Base-by-base conservation (phyloP, 37 sponge, comb jelly and placozoan genomes). In the Spongia lamella region DNA sequence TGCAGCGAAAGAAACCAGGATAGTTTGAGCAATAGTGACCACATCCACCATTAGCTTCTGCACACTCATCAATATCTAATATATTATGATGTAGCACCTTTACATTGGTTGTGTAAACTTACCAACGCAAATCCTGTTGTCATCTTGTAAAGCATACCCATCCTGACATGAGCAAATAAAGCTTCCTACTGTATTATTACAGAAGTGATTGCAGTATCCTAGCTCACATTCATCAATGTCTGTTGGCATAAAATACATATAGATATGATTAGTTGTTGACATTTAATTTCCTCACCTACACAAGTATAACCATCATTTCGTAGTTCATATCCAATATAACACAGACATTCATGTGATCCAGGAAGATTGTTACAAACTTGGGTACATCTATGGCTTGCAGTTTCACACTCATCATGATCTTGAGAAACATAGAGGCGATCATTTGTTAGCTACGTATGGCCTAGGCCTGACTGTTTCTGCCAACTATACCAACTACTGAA, bases 391-490 rank as follows among this genome's bases (percentile, higher is more conserved):
- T 74, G 56, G 24, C 17, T 7, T 2, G 50, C 36, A 16, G 32
- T 53, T 14, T 50, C 61, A 66, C 87, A 86, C 51, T 86, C 87
- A 67, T 86, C 63, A 68, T 73, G 56, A 69, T 86, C 87, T 86
- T 59, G 5, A 61, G 14, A n/a, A n/a, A n/a, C n/a, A n/a, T n/a
- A n/a, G n/a, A n/a, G n/a, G n/a, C n/a, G n/a, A n/a, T n/a, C n/a
- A n/a, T n/a, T n/a, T n/a, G n/a, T n/a, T n/a, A n/a, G n/a, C n/a
- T n/a, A n/a, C n/a, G n/a, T n/a, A n/a, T n/a, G n/a, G n/a, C n/a
- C n/a, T n/a, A n/a, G n/a, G n/a, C n/a, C n/a, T n/a, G n/a, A n/a
- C n/a, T n/a, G n/a, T n/a, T n/a, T n/a, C n/a, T n/a, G n/a, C n/a
- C n/a, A n/a, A n/a, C n/a, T n/a, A n/a, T n/a, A n/a, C n/a, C n/a